Evolutionary conservation across 2,113 vertebrate genomes (phyloP).

Genomic region (Pycnonotus jocosus): DNA sequence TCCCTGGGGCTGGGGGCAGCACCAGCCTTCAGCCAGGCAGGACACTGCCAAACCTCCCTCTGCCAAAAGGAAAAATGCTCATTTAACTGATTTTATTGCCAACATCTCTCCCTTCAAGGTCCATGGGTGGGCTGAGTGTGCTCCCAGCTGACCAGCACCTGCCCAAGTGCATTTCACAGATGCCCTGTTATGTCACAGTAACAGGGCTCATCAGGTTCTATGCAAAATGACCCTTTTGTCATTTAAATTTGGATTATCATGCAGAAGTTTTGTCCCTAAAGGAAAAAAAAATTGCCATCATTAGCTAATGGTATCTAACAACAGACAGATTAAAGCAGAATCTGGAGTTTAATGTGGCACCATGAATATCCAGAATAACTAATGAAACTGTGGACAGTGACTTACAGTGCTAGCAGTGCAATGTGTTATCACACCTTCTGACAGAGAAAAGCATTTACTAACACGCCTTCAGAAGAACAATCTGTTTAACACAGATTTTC

Average conservation of each 20-base stretch:
- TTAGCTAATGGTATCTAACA: background rate
- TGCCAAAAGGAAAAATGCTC: background rate
- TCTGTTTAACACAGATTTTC: background rate
- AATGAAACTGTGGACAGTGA: background rate
- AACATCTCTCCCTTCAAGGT: background rate
- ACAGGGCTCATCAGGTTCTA: background rate
- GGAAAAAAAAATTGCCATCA: fast-evolving
- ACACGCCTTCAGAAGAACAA: background rate
- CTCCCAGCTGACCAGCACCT: background rate
- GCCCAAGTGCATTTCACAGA: background rate
- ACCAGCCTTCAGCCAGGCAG: background rate
- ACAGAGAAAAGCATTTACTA: background rate
- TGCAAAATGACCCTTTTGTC: background rate
- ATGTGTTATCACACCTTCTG: background rate
- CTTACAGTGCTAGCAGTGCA: background rate
- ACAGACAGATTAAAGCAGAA: background rate
- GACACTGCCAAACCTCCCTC: background rate
- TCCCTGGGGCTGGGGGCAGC: background rate
- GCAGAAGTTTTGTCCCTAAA: background rate
- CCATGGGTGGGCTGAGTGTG: background rate
- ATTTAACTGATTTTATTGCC: background rate
- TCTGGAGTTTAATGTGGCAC: background rate
- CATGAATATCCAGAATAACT: background rate
- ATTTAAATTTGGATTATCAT: background rate
- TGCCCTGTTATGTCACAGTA: background rate